A percentile compares a stretch with the other conserved stretches of the same genome.
Evolutionary conservation across 1,140 invertebrate genomes (phyloP).

Genomic region (Scaptomyza montana): DNA sequence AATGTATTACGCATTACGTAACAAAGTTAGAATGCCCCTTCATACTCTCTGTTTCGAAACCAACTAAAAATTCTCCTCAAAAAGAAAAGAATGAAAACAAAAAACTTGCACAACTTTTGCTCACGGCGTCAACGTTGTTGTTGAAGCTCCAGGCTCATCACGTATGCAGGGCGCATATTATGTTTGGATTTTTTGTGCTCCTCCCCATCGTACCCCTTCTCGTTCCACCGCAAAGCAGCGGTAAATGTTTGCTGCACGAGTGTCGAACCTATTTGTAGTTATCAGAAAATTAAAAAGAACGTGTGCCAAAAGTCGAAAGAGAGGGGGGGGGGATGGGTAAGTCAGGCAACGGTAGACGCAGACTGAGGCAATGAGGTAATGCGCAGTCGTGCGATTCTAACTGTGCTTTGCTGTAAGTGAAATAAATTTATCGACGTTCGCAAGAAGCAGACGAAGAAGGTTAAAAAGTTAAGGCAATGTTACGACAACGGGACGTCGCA

Average conservation of each 20-base stretch:
- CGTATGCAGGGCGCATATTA: conserved; percentile 60
- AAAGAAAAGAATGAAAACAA: conserved; percentile 12
- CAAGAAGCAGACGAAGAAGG: conserved; percentile 23
- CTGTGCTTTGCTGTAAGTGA: conserved; percentile 69
- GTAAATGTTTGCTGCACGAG: conserved; percentile 79
- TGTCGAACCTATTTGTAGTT: conserved; percentile 81
- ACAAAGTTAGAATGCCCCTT: conserved; percentile 13
- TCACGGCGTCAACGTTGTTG: conserved; percentile 21
- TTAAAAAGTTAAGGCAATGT: conserved; percentile 42
- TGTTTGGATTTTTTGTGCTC: conserved; percentile 40
- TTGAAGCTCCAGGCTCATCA: conserved; percentile 57
- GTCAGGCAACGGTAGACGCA: not conserved
- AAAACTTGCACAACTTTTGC: conserved; percentile 60
- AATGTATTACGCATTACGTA: not conserved
- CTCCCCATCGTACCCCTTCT: too few species aligned
- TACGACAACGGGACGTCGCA: conserved; percentile 14
- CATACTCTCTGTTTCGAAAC: not conserved
- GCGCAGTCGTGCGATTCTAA: conserved; percentile 75
- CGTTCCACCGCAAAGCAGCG: conserved; percentile 48
- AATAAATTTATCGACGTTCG: conserved; percentile 65
- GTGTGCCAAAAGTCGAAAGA: conserved; percentile 51
- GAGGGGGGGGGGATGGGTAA: conserved; percentile 1
- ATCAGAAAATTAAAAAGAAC: conserved; percentile 82
- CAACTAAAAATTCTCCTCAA: not conserved
- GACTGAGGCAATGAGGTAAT: conserved; percentile 14